Base-by-base conservation (phyloP, 1,140 invertebrate species). In the Zaprionus ornatus region DNA sequence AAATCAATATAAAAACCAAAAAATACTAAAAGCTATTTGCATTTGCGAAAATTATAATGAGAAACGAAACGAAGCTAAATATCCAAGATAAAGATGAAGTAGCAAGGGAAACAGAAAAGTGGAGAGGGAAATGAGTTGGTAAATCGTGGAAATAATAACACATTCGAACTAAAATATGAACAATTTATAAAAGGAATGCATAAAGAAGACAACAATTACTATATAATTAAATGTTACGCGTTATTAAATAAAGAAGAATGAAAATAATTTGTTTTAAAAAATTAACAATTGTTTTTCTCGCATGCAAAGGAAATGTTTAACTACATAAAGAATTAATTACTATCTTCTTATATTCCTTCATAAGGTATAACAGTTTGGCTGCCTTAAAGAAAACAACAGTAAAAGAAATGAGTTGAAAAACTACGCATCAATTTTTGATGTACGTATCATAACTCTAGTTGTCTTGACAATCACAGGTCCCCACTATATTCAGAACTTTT, bases 161-260 rank as follows among this genome's bases (percentile, higher is more conserved):
- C 21, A 64, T 67, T 45, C 17, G 60, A 67, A 68, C 19, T 54
- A 79, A 64, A 69, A 54, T 29, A 80, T 71, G 60, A 54, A 80
- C 77, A 79, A 74, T 57, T 56, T 56, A 66, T 69, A 85, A 77
- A 82, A 61, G 63, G 60, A 73, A 77, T 60, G 71, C 74, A 71
- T 76, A 72, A 91, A 66, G 61, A 75, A 61, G 65, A 77, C 80
- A 91, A 86, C 74, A 91, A 92, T 92, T 90, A 92, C 85, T 92
- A 92, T 92, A 92, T 92, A 92, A 92, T 92, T 92, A 92, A 92
- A 92, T 92, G 91, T 92, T 92, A 92, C 84, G 91, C 91, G 91
- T 92, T 92, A 92, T 92, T 92, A 92, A 92, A 88, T 91, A 92
- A 92, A 92, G 88, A 91, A 77, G 79, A 86, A 88, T 78, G 79